A percentile compares a stretch with the other conserved stretches of the same genome.
Conservation (phyloP, 2,113 vertebrate genomes). For the Polypterus senegalus region DNA sequence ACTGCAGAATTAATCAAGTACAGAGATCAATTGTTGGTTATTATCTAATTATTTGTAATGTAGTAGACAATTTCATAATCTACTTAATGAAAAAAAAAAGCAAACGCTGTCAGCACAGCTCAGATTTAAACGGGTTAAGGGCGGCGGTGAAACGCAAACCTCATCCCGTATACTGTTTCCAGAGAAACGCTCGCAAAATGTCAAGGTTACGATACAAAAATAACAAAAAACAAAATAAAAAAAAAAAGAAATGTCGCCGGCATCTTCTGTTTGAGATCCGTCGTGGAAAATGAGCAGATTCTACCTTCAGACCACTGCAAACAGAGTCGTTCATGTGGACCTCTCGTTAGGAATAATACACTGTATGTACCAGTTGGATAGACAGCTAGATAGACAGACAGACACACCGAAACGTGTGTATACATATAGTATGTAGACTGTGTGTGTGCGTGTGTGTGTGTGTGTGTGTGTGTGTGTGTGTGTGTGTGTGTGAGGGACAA, state of each 20-base stretch:
- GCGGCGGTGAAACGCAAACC: slow-evolving; percentile 3
- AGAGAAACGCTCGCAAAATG: slow-evolving; percentile 22
- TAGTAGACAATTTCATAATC: slow-evolving; percentile 27
- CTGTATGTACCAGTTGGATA: no score
- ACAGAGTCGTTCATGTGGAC: no score
- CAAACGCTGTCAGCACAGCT: slow-evolving; percentile 26
- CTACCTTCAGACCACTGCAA: no score
- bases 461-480: no score
- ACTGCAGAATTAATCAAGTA: slow-evolving; percentile 30
- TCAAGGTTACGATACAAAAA: slow-evolving; percentile 27
- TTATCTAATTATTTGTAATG: slow-evolving; percentile 21
- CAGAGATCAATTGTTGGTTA: slow-evolving; percentile 17
- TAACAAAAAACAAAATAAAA: slow-evolving; percentile 24
- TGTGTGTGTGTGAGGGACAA: no score
- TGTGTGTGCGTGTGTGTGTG: no score
- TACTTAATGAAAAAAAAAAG: slow-evolving; percentile 24
- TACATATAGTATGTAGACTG: no score
- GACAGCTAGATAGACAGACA: no score
- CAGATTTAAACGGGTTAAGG: neutral
- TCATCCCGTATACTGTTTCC: slow-evolving; percentile 11
- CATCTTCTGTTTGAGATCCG: slow-evolving; percentile 37
- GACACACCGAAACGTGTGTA: no score
- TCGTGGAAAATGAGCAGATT: no score
- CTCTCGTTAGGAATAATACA: no score
- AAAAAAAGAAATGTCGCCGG: slow-evolving; percentile 37